These are phyloP conservation scores for Amphimedon queenslandica DNA, from an alignment of 37 sponge, comb jelly and placozoan genomes.

Conservation along the genomic window DNA sequence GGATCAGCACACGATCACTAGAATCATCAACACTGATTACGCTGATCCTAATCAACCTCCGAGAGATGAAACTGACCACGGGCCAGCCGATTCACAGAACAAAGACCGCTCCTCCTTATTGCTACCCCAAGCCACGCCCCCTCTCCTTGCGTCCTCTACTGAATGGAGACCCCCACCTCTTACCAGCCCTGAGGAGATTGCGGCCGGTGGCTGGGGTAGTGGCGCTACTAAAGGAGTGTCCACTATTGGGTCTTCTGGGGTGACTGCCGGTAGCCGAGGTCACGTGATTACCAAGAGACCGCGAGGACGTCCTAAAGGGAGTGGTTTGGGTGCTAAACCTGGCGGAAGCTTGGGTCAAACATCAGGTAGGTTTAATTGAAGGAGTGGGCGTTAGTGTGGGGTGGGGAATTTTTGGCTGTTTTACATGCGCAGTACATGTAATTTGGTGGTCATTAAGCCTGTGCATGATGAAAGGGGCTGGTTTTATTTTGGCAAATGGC, in stretches of 20 bases:
- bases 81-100: too few species aligned
- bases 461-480: too few species aligned
- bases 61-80: not conserved
- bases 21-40: not conserved
- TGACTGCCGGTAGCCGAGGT: not conserved
- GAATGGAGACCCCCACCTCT: not conserved
- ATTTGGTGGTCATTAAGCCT: too few species aligned
- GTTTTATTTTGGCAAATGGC: too few species aligned
- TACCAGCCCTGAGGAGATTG: not conserved
- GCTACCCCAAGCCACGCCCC: not conserved
- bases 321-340: not conserved
- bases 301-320: conserved; percentile 42
- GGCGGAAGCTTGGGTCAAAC: too few species aligned
- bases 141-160: not conserved
- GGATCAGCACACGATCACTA: not conserved
- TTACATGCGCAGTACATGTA: too few species aligned
- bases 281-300: conserved; percentile 5
- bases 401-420: too few species aligned
- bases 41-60: not conserved
- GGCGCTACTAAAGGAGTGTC: not conserved
- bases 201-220: not conserved
- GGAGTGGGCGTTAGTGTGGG: too few species aligned
- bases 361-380: too few species aligned
- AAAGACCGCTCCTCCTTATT: not conserved
- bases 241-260: not conserved